A percentile compares a stretch with the other conserved stretches of the same genome.
Conservation (phyloP, 2,113 vertebrate species). For the Pogonocichla stellata region DNA sequence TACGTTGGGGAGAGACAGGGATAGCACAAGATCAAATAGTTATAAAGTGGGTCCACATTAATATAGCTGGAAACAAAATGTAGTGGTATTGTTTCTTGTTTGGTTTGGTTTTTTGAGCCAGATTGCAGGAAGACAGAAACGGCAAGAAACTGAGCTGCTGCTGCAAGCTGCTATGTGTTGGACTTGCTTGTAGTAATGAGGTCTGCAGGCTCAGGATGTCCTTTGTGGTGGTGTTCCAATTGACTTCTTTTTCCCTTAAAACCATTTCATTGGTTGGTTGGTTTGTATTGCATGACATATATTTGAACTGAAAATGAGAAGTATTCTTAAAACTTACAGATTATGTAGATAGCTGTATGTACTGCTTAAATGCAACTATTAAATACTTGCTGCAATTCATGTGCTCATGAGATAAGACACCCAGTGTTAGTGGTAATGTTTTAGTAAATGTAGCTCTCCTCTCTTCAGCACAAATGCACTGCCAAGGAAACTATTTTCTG, state of each 20-base stretch:
- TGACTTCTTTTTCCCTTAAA: neutral
- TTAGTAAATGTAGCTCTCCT: neutral
- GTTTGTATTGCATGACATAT: neutral
- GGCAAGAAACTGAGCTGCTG: neutral
- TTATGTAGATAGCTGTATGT: neutral
- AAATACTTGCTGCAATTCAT: neutral
- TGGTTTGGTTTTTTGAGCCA: neutral
- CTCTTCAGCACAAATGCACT: neutral
- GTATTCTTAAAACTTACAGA: neutral
- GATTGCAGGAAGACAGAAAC: neutral
- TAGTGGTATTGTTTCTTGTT: neutral
- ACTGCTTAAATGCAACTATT: neutral
- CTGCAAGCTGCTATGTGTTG: neutral
- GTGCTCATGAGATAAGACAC: neutral
- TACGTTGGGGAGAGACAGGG: neutral
- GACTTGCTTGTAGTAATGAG: neutral
- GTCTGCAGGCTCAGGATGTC: neutral
- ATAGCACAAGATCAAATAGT: neutral
- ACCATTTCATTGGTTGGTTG: neutral
- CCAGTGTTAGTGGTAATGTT: neutral
- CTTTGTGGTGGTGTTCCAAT: neutral
- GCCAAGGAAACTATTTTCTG: neutral
- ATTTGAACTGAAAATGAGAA: neutral
- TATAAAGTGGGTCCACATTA: neutral
- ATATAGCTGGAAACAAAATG: neutral